A percentile compares a stretch with the other conserved stretches of the same genome.
phyloP scores from a whole-genome alignment of 2,888 invertebrate species.

The Campoplex nolae region DNA sequence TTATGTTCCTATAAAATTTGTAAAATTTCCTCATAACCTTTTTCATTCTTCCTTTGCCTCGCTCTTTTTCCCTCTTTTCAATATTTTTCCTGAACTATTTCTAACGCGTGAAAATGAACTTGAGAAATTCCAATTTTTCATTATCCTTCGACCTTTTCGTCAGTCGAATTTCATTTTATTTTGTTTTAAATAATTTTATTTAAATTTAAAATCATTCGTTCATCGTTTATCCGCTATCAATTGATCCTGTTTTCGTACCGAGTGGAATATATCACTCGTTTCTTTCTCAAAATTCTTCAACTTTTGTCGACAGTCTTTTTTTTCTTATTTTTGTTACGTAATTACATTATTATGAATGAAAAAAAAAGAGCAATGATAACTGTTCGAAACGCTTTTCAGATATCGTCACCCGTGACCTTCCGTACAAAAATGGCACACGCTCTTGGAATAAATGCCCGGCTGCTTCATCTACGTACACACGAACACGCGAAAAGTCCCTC shows the following conservation, averaged over 20 bases:
- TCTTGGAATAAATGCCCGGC: conserved; percentile 65
- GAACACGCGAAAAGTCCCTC: conserved; percentile 17
- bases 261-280: background rate
- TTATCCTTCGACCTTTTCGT: no score
- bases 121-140: no score
- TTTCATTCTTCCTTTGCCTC: no score
- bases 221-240: background rate
- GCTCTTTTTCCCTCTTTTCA: no score
- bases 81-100: background rate
- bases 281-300: background rate
- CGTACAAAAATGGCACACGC: conserved; percentile 64
- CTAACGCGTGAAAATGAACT: no score
- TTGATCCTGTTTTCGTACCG: background rate
- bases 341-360: conserved; percentile 4
- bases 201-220: no score
- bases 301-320: background rate
- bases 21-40: no score
- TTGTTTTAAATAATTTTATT: no score
- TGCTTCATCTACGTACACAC: conserved; percentile 33
- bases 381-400: conserved; percentile 43
- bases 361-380: conserved; percentile 23
- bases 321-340: background rate
- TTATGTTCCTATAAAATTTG: no score
- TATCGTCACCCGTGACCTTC: conserved; percentile 65
- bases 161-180: background rate